Evolutionary conservation across 2,888 invertebrate genomes (phyloP).

Genomic region (Prosopocoilus inquinatus): DNA sequence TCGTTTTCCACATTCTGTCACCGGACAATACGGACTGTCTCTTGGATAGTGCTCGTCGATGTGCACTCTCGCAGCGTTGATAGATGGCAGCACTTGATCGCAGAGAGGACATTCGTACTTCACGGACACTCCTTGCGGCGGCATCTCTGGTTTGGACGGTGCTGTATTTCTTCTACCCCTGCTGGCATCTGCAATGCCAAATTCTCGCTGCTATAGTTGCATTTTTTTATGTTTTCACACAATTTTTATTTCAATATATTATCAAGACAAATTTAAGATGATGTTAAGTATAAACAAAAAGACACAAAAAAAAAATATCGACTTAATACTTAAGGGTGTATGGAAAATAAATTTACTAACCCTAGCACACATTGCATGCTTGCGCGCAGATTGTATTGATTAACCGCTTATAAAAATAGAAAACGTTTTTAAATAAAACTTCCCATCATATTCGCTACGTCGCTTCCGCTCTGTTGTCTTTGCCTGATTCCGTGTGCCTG

Average conservation of each 20-base stretch:
- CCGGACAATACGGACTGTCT: slow-evolving; percentile 80
- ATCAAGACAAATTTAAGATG: not conserved
- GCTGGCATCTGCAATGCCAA: slow-evolving; percentile 64
- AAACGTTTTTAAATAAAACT: slow-evolving; percentile 19
- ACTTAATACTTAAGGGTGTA: not conserved
- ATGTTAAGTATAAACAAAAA: not conserved
- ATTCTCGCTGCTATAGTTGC: slow-evolving; percentile 47
- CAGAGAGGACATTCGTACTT: slow-evolving; percentile 72
- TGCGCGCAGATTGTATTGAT: slow-evolving; percentile 3
- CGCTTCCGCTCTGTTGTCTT: slow-evolving; percentile 49
- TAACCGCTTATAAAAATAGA: not conserved
- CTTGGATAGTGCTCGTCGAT: slow-evolving; percentile 81
- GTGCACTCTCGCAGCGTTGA: slow-evolving; percentile 69
- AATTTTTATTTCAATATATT: slow-evolving; percentile 22
- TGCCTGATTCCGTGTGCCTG: slow-evolving; percentile 74
- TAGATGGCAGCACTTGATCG: slow-evolving; percentile 63
- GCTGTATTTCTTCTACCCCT: slow-evolving; percentile 37
- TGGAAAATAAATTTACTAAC: not conserved
- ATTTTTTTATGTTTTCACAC: slow-evolving; percentile 28
- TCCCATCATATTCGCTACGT: slow-evolving; percentile 21
- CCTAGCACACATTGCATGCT: not conserved
- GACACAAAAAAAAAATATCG: not conserved
- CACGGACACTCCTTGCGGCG: slow-evolving; percentile 43
- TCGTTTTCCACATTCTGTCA: slow-evolving; percentile 68
- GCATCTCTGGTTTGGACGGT: slow-evolving; percentile 44